phyloP scores from a whole-genome alignment of 2,113 vertebrate genomes.

The Mormyrus lacerda region DNA sequence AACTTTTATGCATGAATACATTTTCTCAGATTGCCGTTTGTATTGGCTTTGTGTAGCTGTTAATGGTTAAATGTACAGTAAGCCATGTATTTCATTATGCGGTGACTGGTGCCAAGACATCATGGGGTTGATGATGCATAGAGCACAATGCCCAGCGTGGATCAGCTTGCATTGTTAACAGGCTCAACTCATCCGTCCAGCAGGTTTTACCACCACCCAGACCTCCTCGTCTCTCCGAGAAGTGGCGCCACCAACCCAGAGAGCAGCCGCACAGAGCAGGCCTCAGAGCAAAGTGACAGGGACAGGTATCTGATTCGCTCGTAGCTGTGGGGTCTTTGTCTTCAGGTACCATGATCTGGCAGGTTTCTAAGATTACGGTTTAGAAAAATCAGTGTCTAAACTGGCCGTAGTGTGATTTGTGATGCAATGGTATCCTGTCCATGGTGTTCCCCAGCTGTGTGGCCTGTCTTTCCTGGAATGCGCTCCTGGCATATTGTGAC shows the following conservation, averaged over 20 bases:
- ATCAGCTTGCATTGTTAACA: background rate
- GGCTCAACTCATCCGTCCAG: background rate
- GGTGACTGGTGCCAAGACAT: background rate
- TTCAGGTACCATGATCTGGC: background rate
- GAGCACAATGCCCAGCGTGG: background rate
- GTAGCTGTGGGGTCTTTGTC: background rate
- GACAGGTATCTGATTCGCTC: conserved; percentile 2
- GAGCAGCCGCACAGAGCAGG: conserved; percentile 63
- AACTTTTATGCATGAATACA: background rate
- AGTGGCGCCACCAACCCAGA: conserved; percentile 58
- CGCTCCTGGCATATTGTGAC: background rate
- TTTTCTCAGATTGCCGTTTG: background rate
- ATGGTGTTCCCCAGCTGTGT: background rate
- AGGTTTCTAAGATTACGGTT: background rate
- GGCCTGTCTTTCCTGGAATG: background rate
- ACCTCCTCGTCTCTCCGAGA: conserved; percentile 50
- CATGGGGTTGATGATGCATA: background rate
- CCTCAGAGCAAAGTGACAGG: conserved; percentile 41
- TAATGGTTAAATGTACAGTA: background rate
- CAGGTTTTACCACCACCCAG: conserved; percentile 56
- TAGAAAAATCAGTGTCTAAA: background rate
- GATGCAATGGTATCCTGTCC: background rate
- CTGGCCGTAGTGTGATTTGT: background rate
- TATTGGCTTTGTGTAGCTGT: background rate
- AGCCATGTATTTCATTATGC: background rate